Evolutionary conservation across 2,888 invertebrate species (phyloP).

Genomic region (Ferdinandea cuprea): DNA sequence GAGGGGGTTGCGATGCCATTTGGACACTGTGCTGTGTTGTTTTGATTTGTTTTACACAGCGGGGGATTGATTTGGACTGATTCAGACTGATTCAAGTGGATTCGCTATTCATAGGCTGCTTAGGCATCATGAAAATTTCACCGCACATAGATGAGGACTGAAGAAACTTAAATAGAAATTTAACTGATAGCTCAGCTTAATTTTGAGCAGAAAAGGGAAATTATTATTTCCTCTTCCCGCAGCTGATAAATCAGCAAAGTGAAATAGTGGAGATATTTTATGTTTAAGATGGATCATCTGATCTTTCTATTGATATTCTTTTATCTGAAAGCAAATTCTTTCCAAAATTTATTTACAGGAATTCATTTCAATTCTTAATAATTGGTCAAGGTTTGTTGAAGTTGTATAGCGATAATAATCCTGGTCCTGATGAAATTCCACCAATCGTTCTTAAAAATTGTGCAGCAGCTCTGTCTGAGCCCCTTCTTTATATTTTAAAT

Average conservation of each 20-base stretch:
- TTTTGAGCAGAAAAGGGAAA: slow-evolving; percentile 16
- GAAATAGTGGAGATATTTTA: background rate
- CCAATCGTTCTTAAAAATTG: too few relatives aligned
- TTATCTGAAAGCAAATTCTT: too few relatives aligned
- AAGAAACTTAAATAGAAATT: slow-evolving; percentile 63
- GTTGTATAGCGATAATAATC: too few relatives aligned
- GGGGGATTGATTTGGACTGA: slow-evolving; percentile 60
- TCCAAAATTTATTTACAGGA: too few relatives aligned
- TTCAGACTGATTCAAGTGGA: slow-evolving; percentile 45
- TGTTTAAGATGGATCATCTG: background rate
- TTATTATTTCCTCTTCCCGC: background rate
- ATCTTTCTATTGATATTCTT: too few relatives aligned
- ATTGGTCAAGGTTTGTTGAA: too few relatives aligned
- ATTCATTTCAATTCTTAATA: too few relatives aligned
- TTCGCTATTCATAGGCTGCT: slow-evolving; percentile 6
- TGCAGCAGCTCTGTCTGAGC: too few relatives aligned
- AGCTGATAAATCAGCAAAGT: slow-evolving; percentile 15
- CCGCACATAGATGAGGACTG: slow-evolving; percentile 7
- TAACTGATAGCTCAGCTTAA: slow-evolving; percentile 51
- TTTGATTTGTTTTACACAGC: slow-evolving; percentile 48
- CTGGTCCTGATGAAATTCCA: too few relatives aligned
- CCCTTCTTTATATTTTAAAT: too few relatives aligned
- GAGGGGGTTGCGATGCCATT: slow-evolving; percentile 63
- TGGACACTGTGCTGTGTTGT: slow-evolving; percentile 59
- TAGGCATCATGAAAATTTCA: background rate